Evolutionary conservation across 2,113 vertebrate genomes (phyloP).

Genomic region (Tychaedon coryphoeus): DNA sequence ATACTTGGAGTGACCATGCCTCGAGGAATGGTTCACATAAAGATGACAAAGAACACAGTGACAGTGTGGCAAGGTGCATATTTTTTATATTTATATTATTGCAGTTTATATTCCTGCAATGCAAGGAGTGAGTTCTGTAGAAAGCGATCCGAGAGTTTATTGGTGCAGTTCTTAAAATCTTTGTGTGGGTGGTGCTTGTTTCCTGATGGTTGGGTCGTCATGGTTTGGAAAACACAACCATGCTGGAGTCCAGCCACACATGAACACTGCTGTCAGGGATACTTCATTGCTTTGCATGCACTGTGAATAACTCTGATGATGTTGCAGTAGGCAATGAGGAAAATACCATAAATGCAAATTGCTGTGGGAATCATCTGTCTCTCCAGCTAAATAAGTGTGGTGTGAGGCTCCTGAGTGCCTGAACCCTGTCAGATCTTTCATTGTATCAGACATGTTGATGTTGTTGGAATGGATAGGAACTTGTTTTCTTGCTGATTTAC

Average conservation of each 20-base stretch:
- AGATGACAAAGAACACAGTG: neutral
- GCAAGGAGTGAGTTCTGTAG: fast-evolving
- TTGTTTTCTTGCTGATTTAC: neutral
- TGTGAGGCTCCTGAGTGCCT: neutral
- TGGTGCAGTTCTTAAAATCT: neutral
- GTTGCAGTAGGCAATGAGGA: neutral
- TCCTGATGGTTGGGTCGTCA: neutral
- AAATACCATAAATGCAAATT: neutral
- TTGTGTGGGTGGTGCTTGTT: neutral
- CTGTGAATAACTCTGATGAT: neutral
- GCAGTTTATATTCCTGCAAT: neutral
- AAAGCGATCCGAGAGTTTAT: neutral
- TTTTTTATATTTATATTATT: too few species aligned
- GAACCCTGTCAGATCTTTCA: neutral
- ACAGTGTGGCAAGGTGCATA: neutral
- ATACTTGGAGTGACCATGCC: neutral
- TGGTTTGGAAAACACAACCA: neutral
- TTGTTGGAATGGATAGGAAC: neutral
- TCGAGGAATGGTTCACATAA: neutral
- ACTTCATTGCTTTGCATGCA: neutral
- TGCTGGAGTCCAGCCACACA: neutral
- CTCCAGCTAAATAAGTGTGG: neutral
- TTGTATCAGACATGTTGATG: neutral
- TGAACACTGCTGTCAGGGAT: neutral
- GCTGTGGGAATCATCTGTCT: neutral